Conservation (phyloP, 1,140 invertebrate genomes). For the Idris sp. region DNA sequence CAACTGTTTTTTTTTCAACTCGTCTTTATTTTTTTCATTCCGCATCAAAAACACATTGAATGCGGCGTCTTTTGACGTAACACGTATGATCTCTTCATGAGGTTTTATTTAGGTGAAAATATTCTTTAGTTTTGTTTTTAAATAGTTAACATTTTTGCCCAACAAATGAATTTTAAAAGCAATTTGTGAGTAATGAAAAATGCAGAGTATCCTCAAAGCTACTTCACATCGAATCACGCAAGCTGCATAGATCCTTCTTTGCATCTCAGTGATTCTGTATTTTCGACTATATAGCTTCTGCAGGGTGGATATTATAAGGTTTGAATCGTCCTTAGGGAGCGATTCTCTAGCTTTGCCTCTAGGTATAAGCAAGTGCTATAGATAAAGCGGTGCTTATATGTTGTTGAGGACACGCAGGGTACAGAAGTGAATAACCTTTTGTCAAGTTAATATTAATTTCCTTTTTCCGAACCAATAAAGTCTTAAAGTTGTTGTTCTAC, state of each 20-base stretch:
- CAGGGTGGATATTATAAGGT: conserved; percentile 16
- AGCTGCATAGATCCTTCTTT: conserved; percentile 6
- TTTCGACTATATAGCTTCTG: conserved; percentile 16
- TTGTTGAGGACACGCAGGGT: neutral
- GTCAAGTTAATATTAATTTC: conserved; percentile 2
- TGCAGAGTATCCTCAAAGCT: conserved; percentile 9
- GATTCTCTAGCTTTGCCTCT: conserved; percentile 4
- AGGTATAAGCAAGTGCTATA: conserved; percentile 5
- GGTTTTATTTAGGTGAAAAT: too few species aligned
- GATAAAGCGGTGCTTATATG: neutral
- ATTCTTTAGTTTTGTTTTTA: too few species aligned
- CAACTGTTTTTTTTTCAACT: neutral
- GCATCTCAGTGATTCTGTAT: conserved; percentile 15
- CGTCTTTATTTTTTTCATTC: conserved; percentile 13
- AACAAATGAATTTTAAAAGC: neutral
- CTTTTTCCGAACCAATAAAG: too few species aligned
- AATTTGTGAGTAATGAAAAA: conserved; percentile 21
- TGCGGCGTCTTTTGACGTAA: too few species aligned
- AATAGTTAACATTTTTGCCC: too few species aligned
- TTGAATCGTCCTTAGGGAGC: conserved; percentile 6
- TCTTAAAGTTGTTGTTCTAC: too few species aligned
- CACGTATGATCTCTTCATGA: too few species aligned
- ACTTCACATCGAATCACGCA: conserved; percentile 17
- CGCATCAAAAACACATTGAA: conserved; percentile 9
- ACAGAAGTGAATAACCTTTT: conserved; percentile 11